Evolutionary conservation across 2,113 vertebrate species (phyloP).

Genomic region (Lepus americanus): DNA sequence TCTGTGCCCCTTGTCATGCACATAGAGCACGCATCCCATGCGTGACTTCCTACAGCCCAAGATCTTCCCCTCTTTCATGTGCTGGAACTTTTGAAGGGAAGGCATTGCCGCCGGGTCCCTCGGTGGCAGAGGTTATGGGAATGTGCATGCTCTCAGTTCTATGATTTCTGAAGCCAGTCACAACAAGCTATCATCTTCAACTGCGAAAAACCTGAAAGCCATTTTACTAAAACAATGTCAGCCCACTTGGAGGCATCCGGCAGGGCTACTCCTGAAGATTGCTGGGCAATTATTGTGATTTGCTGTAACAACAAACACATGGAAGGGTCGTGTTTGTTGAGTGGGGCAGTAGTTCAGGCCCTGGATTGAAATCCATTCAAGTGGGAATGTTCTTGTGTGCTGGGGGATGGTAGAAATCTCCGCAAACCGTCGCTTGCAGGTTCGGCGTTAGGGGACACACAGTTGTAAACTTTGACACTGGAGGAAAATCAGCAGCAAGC

Average conservation of each 20-base stretch:
- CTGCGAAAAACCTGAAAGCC: not conserved
- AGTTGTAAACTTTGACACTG: not conserved
- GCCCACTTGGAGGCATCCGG: too few relatives aligned
- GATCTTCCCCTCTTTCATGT: not conserved
- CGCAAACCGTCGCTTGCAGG: not conserved
- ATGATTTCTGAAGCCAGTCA: not conserved
- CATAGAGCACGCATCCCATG: fast-evolving
- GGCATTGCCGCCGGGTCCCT: not conserved
- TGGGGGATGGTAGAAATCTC: not conserved
- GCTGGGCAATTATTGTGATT: not conserved
- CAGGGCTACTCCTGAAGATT: not conserved
- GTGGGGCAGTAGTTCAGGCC: not conserved
- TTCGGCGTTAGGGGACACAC: too few relatives aligned
- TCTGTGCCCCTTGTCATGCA: not conserved
- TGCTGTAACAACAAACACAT: not conserved
- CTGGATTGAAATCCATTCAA: not conserved
- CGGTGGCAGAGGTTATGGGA: not conserved
- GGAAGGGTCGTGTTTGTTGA: not conserved
- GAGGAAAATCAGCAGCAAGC: not conserved
- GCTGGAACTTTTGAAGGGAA: not conserved
- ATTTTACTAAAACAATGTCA: not conserved
- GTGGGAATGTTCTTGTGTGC: too few relatives aligned
- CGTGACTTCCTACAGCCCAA: not conserved
- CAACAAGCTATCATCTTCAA: not conserved
- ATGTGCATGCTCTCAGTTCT: not conserved